Evolutionary conservation across 2,113 vertebrate genomes (phyloP).

Genomic region (Chloebia gouldiae): DNA sequence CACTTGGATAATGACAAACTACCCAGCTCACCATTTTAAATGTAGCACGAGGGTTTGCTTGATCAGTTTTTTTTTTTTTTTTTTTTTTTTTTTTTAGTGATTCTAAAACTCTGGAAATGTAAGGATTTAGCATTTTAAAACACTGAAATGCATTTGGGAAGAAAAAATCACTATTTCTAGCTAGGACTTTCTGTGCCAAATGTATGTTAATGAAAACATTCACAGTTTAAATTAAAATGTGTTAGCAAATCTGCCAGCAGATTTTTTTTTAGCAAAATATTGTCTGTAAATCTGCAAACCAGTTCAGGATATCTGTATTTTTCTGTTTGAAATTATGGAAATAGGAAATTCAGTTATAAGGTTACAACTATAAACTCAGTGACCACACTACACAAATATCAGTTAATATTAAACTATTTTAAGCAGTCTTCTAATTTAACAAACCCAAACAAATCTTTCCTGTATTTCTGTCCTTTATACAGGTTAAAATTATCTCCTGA

Average conservation of each 20-base stretch:
- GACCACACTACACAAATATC: background rate
- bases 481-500: background rate
- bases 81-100: background rate
- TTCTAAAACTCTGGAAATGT: background rate
- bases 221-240: conserved; percentile 51
- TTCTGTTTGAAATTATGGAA: background rate
- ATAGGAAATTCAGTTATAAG: background rate
- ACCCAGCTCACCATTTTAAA: background rate
- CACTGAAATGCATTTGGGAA: background rate
- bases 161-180: conserved; percentile 21
- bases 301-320: background rate
- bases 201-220: conserved; percentile 49
- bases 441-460: background rate
- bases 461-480: background rate
- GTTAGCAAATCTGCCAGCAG: conserved; percentile 45
- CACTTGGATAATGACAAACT: background rate
- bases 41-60: background rate
- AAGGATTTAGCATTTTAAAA: background rate
- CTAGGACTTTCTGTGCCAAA: conserved; percentile 29
- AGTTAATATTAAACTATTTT: background rate
- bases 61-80: background rate
- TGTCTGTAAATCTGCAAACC: background rate
- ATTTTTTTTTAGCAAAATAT: conserved; percentile 32
- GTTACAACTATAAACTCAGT: background rate
- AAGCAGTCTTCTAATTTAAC: background rate